Conservation (phyloP, 2,797 vertebrate genomes). For the Acridotheres tristis region DNA sequence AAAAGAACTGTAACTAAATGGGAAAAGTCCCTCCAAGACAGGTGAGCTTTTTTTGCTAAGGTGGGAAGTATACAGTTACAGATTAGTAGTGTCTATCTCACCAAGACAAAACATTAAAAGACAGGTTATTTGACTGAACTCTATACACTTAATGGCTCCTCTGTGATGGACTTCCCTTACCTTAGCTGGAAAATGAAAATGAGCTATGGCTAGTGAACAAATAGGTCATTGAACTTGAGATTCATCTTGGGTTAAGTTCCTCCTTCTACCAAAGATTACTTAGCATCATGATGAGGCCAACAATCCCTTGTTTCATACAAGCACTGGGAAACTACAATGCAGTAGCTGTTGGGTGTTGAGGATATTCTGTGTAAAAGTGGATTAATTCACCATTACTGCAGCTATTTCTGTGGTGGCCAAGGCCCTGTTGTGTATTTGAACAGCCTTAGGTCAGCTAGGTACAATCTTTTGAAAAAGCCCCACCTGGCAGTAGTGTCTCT, state of each 20-base stretch:
- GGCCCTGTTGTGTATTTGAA: background rate
- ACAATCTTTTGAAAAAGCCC: background rate
- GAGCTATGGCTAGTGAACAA: background rate
- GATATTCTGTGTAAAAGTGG: background rate
- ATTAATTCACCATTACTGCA: background rate
- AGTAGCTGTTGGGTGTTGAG: background rate
- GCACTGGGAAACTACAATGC: background rate
- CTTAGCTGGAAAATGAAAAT: background rate
- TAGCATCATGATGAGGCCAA: background rate
- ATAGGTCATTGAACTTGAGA: background rate
- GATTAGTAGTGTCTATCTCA: background rate
- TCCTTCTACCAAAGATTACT: background rate
- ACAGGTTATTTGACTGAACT: background rate
- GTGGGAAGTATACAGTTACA: background rate
- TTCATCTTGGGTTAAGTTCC: background rate
- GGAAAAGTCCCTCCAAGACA: slow-evolving; percentile 55
- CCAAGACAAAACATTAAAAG: background rate
- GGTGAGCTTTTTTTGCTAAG: background rate
- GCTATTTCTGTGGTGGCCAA: background rate
- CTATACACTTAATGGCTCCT: background rate
- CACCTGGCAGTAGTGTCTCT: background rate
- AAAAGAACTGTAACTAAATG: slow-evolving; percentile 77
- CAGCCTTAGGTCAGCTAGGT: background rate
- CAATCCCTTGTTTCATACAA: background rate
- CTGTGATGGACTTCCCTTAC: background rate